Conservation (phyloP, 2,113 vertebrate species). For the Chunga burmeisteri region DNA sequence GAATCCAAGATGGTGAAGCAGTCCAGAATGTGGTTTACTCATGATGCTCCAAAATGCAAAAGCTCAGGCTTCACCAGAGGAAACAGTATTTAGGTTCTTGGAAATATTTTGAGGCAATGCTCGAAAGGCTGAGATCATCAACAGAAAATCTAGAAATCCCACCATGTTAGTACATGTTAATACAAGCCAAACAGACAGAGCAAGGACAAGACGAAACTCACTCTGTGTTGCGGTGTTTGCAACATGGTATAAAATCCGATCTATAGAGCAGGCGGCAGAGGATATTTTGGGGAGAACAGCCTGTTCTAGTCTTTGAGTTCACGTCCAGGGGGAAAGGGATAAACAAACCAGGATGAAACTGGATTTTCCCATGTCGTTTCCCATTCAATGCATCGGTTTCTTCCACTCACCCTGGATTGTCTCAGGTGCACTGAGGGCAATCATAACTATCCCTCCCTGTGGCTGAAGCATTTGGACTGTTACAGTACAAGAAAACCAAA, state of each 20-base stretch:
- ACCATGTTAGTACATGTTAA: too few relatives aligned
- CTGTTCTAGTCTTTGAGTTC: neutral
- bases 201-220: too few relatives aligned
- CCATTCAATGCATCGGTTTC: neutral
- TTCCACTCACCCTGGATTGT: neutral
- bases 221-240: neutral
- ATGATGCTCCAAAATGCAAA: neutral
- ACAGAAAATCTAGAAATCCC: neutral
- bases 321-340: neutral
- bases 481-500: neutral
- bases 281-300: neutral
- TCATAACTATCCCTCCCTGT: neutral
- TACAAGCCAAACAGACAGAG: neutral
- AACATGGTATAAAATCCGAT: rapidly evolving
- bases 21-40: neutral
- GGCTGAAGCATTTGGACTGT: neutral
- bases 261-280: rapidly evolving
- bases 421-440: neutral
- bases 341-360: neutral
- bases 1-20: neutral
- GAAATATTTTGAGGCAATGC: neutral
- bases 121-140: too few relatives aligned
- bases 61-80: neutral
- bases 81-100: neutral
- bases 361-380: too few relatives aligned